phyloP scores from a whole-genome alignment of 2,797 vertebrate species.

The Sitta carolinensis region DNA sequence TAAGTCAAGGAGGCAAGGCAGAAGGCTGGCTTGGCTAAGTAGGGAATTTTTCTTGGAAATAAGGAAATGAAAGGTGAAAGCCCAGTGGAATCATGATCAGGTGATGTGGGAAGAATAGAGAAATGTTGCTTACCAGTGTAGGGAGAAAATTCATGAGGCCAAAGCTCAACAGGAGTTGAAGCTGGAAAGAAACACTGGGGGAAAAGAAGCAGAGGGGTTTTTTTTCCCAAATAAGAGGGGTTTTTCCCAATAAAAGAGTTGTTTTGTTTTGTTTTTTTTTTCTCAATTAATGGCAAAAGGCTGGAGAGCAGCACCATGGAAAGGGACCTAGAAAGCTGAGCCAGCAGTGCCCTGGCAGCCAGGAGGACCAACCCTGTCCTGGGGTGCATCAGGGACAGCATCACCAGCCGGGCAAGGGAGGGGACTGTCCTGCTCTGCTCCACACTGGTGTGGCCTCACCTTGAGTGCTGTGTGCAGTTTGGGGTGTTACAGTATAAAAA shows the following conservation, averaged over 20 bases:
- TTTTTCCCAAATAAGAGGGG: background rate
- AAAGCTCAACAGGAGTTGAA: background rate
- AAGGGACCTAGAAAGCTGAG: background rate
- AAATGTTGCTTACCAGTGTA: background rate
- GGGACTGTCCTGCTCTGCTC: background rate
- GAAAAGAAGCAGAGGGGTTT: background rate
- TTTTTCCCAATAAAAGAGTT: no score
- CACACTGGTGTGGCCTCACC: background rate
- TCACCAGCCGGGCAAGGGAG: fast-evolving
- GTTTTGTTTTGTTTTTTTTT: no score
- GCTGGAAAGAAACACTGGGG: background rate
- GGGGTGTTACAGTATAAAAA: background rate
- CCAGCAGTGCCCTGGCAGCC: background rate
- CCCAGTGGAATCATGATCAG: background rate
- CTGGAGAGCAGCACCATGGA: background rate
- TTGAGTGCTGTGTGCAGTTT: background rate
- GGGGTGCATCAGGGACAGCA: background rate
- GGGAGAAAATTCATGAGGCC: background rate
- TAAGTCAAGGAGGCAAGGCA: background rate
- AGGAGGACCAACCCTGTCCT: no score
- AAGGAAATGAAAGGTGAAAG: background rate
- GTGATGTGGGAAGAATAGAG: background rate
- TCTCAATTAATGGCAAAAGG: background rate
- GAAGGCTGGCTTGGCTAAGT: background rate
- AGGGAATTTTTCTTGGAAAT: background rate